phyloP scores from a whole-genome alignment of 2,888 invertebrate species.

The Dione vanillae region DNA sequence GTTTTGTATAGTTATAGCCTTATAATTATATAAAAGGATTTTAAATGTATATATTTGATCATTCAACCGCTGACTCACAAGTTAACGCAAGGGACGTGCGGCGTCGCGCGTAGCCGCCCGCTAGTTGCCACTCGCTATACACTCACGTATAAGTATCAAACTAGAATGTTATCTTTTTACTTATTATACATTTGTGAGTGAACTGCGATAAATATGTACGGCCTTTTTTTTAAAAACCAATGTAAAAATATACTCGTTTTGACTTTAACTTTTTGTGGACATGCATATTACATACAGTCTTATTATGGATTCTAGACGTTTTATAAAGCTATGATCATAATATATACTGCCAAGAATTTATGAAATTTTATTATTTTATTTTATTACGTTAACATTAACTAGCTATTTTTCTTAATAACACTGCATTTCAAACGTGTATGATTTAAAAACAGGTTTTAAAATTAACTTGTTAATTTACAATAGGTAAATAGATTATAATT shows the following conservation, averaged over 20 bases:
- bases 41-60: conserved; percentile 9
- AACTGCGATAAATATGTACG: neutral
- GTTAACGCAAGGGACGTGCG: conserved; percentile 21
- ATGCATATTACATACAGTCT: neutral
- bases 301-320: neutral
- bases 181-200: conserved; percentile 16
- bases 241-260: neutral
- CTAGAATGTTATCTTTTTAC: conserved; percentile 26
- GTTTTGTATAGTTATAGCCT: neutral
- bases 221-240: neutral
- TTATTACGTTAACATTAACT: neutral
- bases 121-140: neutral
- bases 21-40: neutral
- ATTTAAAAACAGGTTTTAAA: neutral
- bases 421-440: neutral
- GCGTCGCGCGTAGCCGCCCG: conserved; percentile 26
- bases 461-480: neutral
- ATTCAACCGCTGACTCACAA: conserved; percentile 15
- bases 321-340: neutral
- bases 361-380: neutral
- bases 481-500: neutral
- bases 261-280: conserved; percentile 2
- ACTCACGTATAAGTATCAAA: conserved; percentile 6
- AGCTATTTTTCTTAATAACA: neutral
- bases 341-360: conserved; percentile 8